These are phyloP conservation scores for Heteropelma amictum DNA, from an alignment of 2,888 invertebrate species.

Conservation along the genomic window DNA sequence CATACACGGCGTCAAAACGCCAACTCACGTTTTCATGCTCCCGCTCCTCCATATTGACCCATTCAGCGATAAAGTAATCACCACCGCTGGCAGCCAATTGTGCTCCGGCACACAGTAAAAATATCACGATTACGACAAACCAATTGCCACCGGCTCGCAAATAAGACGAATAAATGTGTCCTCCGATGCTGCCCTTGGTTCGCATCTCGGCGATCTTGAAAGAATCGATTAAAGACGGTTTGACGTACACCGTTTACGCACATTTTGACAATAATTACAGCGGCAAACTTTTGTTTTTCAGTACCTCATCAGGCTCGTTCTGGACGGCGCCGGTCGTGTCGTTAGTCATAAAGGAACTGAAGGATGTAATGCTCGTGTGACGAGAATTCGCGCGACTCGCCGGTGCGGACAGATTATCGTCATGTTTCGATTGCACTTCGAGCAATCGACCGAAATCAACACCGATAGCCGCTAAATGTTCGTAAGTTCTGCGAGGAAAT, in stretches of 20 bases:
- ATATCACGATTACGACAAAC: constrained; percentile 81
- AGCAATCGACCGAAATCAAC: constrained; percentile 88
- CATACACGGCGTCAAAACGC: too few species aligned
- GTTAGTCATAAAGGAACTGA: constrained; percentile 70
- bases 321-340: constrained; percentile 59
- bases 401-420: constrained; percentile 64
- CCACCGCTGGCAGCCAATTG: constrained; percentile 86
- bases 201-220: constrained; percentile 68
- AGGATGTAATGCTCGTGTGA: constrained; percentile 71
- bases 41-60: constrained; percentile 79
- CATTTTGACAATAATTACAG: neutral
- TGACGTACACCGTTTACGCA: neutral
- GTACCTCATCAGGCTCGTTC: constrained; percentile 68
- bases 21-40: constrained; percentile 59
- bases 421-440: constrained; percentile 73
- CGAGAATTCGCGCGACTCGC: constrained; percentile 70
- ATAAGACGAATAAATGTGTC: constrained; percentile 84
- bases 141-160: constrained; percentile 86
- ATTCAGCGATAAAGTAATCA: constrained; percentile 89
- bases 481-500: constrained; percentile 79
- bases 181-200: constrained; percentile 82
- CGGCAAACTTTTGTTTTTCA: constrained; percentile 2
- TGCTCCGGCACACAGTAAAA: constrained; percentile 82
- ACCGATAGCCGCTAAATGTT: constrained; percentile 85
- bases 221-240: constrained; percentile 26